Evolutionary conservation across 1,140 invertebrate genomes (phyloP).

Genomic region (Ruditapes philippinarum): DNA sequence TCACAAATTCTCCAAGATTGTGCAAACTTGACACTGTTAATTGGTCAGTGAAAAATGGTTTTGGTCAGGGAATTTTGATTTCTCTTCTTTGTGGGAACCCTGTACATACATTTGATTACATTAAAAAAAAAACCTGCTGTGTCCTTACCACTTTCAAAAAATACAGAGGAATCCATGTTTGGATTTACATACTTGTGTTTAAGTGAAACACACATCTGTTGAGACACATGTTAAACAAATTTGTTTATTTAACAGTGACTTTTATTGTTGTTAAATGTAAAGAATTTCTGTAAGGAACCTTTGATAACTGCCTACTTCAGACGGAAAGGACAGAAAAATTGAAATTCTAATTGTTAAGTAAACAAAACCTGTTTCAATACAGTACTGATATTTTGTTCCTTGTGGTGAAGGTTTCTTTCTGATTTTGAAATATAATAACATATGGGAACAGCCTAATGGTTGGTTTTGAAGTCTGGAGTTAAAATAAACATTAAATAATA

Average conservation of each 20-base stretch:
- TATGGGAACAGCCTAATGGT: background rate
- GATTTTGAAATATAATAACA: background rate
- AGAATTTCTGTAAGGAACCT: conserved; percentile 12
- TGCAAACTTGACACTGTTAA: no score
- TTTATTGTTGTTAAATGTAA: conserved; percentile 34
- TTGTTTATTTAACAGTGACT: conserved; percentile 42
- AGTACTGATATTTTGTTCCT: conserved; percentile 18
- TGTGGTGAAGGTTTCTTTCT: background rate
- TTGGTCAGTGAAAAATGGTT: no score
- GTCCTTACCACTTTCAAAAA: background rate
- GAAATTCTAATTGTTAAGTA: conserved; percentile 44
- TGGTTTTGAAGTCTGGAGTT: no score
- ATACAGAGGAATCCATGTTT: background rate
- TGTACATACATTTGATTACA: no score
- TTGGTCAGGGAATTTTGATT: no score
- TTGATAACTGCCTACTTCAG: conserved; percentile 26
- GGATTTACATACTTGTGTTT: background rate
- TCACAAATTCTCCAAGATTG: no score
- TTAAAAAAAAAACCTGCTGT: no score
- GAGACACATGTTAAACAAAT: conserved; percentile 42
- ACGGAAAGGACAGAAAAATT: background rate
- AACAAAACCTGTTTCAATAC: conserved; percentile 29
- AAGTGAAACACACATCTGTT: background rate
- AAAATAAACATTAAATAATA: no score
- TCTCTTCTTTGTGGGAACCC: no score